Conservation (phyloP, 2,113 vertebrate species). For the Halichoerus grypus region DNA sequence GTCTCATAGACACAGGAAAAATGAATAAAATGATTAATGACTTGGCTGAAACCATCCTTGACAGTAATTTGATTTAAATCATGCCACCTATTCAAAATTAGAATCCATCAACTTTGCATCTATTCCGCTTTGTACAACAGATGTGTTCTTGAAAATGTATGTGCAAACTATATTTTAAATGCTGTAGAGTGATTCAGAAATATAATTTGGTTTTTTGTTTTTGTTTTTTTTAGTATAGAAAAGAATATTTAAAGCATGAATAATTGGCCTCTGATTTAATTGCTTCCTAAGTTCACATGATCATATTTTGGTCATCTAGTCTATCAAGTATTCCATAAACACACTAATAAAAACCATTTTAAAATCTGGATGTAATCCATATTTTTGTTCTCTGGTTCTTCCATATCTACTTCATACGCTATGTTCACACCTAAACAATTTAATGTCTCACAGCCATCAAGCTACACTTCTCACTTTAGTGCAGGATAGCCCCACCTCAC, state of each 20-base stretch:
- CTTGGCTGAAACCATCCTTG: neutral
- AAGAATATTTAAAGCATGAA: constrained; percentile 35
- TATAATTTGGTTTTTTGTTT: neutral
- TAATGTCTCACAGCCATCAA: neutral
- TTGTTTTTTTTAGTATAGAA: neutral
- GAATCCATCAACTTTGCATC: neutral
- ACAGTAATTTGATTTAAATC: neutral
- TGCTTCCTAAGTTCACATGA: constrained; percentile 19
- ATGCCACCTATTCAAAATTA: neutral
- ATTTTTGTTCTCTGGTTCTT: neutral
- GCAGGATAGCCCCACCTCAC: neutral
- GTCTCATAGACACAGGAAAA: neutral
- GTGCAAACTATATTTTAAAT: constrained; percentile 40
- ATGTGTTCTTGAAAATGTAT: constrained; percentile 40
- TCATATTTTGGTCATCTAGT: constrained; percentile 1
- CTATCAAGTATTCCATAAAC: neutral
- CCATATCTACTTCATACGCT: neutral
- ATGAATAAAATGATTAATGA: neutral
- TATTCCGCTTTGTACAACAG: neutral
- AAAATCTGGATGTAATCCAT: neutral
- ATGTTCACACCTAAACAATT: neutral
- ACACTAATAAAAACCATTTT: neutral
- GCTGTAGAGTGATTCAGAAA: neutral
- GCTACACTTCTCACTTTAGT: neutral
- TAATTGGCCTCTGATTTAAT: neutral